phyloP scores from a whole-genome alignment of 2,113 vertebrate species.

The Tretioscincus oriximinensis region DNA sequence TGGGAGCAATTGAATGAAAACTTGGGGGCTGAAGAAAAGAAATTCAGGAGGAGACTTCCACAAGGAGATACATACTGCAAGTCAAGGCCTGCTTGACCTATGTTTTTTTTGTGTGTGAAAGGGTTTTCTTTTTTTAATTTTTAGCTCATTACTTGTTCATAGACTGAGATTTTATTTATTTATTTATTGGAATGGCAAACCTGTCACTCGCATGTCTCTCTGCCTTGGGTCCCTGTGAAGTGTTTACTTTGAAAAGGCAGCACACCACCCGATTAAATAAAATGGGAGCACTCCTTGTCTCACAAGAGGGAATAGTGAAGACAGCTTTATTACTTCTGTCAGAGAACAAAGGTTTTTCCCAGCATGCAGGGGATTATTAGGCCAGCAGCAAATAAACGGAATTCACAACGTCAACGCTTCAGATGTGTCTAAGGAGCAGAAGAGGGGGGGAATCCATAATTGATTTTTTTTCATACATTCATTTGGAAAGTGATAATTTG shows the following conservation, averaged over 20 bases:
- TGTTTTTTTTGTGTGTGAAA: slow-evolving; percentile 38
- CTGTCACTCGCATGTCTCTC: slow-evolving; percentile 66
- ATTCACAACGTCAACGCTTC: slow-evolving; percentile 66
- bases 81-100: slow-evolving; percentile 71
- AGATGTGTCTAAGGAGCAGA: slow-evolving; percentile 61
- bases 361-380: slow-evolving; percentile 76
- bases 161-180: slow-evolving; percentile 13
- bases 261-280: slow-evolving; percentile 76
- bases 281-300: slow-evolving; percentile 70
- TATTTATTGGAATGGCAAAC: slow-evolving; percentile 51
- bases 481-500: slow-evolving; percentile 8
- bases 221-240: slow-evolving; percentile 68
- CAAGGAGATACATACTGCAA: slow-evolving; percentile 55
- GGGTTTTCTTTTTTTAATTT: slow-evolving; percentile 20
- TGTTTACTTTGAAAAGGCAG: slow-evolving; percentile 79
- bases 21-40: neutral
- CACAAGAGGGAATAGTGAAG: slow-evolving; percentile 75
- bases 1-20: slow-evolving; percentile 70
- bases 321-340: slow-evolving; percentile 83
- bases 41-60: slow-evolving; percentile 48
- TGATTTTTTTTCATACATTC: slow-evolving; percentile 65
- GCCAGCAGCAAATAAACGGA: slow-evolving; percentile 74
- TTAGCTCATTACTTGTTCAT: slow-evolving; percentile 51
- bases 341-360: slow-evolving; percentile 79
- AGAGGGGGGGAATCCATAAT: slow-evolving; percentile 53